Evolutionary conservation across 2,888 invertebrate genomes (phyloP).

Genomic region (Sphaeridia pumilis): DNA sequence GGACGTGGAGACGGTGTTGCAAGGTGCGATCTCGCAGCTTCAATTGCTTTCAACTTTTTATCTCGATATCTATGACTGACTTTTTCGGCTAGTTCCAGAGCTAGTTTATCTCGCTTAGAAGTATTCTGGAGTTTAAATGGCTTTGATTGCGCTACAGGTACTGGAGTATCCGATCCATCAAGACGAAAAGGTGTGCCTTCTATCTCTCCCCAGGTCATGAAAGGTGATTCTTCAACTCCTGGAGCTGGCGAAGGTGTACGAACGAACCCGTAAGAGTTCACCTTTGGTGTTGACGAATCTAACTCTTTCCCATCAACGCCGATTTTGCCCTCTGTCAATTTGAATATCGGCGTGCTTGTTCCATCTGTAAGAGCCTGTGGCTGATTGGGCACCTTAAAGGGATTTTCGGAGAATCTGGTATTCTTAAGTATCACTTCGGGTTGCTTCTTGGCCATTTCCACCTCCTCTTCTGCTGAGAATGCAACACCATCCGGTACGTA

Average conservation of each 20-base stretch:
- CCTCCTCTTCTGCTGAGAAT: constrained; percentile 56
- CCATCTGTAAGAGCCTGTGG: constrained; percentile 35
- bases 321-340: constrained; percentile 61
- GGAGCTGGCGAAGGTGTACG: constrained; percentile 84
- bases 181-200: constrained; percentile 93
- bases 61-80: constrained; percentile 64
- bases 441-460: constrained; percentile 56
- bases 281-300: constrained; percentile 48
- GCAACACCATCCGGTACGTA: constrained; percentile 82
- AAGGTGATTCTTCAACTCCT: constrained; percentile 73
- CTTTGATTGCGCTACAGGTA: constrained; percentile 51
- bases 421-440: constrained; percentile 68
- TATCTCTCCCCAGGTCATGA: constrained; percentile 99
- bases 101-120: constrained; percentile 70
- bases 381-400: constrained; percentile 70
- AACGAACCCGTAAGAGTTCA: constrained; percentile 65
- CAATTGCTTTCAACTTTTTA: constrained; percentile 57
- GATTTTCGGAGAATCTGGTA: constrained; percentile 65
- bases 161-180: constrained; percentile 81
- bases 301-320: constrained; percentile 83
- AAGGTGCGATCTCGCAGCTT: constrained; percentile 54
- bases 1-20: constrained; percentile 40
- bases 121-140: constrained; percentile 82
- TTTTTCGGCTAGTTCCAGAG: constrained; percentile 69
- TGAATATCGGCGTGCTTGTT: constrained; percentile 38